phyloP scores from a whole-genome alignment of 1,140 invertebrate species.

The Drosophila arizonae region DNA sequence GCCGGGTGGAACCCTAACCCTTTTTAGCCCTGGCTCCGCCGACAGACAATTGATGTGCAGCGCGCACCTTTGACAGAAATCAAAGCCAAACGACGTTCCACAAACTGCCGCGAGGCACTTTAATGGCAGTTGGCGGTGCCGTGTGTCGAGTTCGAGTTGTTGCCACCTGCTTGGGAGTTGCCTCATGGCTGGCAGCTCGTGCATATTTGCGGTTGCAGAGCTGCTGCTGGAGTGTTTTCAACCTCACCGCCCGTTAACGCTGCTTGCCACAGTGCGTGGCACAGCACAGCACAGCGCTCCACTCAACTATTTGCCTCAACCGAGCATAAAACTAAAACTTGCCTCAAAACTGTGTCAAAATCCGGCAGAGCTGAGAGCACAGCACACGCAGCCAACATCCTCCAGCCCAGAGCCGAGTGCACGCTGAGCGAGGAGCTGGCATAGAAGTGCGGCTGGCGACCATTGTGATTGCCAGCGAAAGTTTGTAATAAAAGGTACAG shows the following conservation, averaged over 20 bases:
- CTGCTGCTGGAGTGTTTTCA: conserved; percentile 57
- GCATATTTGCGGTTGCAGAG: conserved; percentile 74
- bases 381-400: conserved; percentile 5
- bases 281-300: conserved; percentile 17
- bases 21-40: conserved; percentile 1
- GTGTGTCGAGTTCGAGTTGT: conserved; percentile 5
- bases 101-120: conserved; percentile 63
- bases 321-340: conserved; percentile 72
- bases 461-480: conserved; percentile 24
- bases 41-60: conserved; percentile 45
- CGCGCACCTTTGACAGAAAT: conserved; percentile 60
- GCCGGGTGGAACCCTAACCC: not conserved
- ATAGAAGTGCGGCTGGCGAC: not conserved
- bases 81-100: conserved; percentile 51
- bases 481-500: conserved; percentile 36
- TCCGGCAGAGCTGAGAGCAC: conserved; percentile 37
- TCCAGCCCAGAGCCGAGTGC: not conserved
- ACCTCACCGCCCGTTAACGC: conserved; percentile 22
- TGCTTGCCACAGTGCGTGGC: conserved; percentile 34
- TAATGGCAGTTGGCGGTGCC: conserved; percentile 45
- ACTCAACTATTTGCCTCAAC: conserved; percentile 65
- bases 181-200: conserved; percentile 35
- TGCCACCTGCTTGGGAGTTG: conserved; percentile 9
- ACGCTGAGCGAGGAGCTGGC: not conserved
- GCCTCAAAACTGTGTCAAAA: conserved; percentile 74